Evolutionary conservation across 2,113 vertebrate species (phyloP).

Genomic region (Atherinomorus stipes): DNA sequence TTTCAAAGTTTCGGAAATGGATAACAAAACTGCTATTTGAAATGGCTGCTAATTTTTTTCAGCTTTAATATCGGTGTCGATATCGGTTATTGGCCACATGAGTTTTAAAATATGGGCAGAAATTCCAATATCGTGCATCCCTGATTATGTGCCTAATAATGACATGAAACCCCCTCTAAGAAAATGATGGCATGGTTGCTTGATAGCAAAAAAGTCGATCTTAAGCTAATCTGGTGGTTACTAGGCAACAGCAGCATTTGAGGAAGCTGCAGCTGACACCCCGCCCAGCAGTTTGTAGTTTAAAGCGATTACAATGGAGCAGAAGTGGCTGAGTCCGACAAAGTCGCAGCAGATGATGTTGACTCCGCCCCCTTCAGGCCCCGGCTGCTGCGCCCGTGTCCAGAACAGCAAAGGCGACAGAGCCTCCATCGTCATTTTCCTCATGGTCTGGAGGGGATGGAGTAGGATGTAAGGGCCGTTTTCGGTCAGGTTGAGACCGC

Average conservation of each 20-base stretch:
- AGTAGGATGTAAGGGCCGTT: constrained; percentile 66
- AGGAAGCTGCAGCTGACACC: neutral
- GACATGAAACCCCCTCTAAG: too few relatives aligned
- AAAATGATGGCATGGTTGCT: too few relatives aligned
- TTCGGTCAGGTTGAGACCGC: constrained; percentile 83
- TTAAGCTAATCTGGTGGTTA: neutral
- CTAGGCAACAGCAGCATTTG: neutral
- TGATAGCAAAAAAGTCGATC: too few relatives aligned
- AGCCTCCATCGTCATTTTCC: constrained; percentile 68
- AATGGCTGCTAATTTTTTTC: too few relatives aligned
- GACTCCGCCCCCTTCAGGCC: constrained; percentile 38
- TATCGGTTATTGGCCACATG: too few relatives aligned
- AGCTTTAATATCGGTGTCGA: too few relatives aligned
- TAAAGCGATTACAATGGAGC: constrained; percentile 73
- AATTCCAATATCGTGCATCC: too few relatives aligned
- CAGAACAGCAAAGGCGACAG: constrained; percentile 72
- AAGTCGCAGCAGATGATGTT: constrained; percentile 84
- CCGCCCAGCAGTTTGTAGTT: constrained; percentile 61
- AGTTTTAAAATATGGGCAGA: too few relatives aligned
- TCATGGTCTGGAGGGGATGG: constrained; percentile 77
- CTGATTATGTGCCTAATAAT: too few relatives aligned
- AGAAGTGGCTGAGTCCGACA: constrained; percentile 67
- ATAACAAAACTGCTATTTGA: too few relatives aligned
- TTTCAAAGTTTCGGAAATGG: too few relatives aligned
- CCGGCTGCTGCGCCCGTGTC: constrained; percentile 71